Percentiles rank a stretch among this genome's conserved stretches.
Conservation (phyloP, 2,888 invertebrate genomes). For the Acronicta psi region DNA sequence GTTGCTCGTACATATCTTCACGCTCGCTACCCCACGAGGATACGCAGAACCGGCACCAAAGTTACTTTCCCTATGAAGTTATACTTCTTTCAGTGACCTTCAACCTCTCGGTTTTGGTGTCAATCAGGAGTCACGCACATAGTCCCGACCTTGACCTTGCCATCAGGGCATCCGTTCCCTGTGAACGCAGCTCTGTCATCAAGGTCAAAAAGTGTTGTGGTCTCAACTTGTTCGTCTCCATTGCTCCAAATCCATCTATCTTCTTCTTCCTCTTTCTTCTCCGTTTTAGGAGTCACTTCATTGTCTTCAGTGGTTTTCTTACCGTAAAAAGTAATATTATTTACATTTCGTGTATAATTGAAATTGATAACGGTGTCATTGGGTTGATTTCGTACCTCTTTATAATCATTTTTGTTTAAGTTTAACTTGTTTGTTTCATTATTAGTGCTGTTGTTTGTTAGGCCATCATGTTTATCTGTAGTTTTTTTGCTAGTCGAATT, state of each 20-base stretch:
- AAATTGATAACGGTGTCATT: neutral
- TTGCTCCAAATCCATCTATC: slow-evolving; percentile 52
- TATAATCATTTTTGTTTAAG: slow-evolving; percentile 3
- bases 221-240: slow-evolving; percentile 10
- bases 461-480: slow-evolving; percentile 6
- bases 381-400: neutral
- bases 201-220: slow-evolving; percentile 13
- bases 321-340: neutral
- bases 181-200: slow-evolving; percentile 47
- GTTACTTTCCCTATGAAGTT: neutral
- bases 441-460: slow-evolving; percentile 4
- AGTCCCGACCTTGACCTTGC: slow-evolving; percentile 26
- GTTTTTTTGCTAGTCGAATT: slow-evolving; percentile 6
- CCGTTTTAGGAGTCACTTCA: slow-evolving; percentile 23
- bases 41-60: neutral
- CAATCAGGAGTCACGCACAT: slow-evolving; percentile 26
- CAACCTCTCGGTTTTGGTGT: neutral
- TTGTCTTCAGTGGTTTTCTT: slow-evolving; percentile 30
- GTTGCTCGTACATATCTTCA: slow-evolving; percentile 13
- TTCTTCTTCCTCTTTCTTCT: slow-evolving; percentile 5
- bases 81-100: neutral
- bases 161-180: slow-evolving; percentile 32
- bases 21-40: neutral
- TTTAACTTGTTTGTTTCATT: slow-evolving; percentile 6
- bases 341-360: neutral